phyloP scores from a whole-genome alignment of 2,113 vertebrate species.

The Larimichthys crocea region DNA sequence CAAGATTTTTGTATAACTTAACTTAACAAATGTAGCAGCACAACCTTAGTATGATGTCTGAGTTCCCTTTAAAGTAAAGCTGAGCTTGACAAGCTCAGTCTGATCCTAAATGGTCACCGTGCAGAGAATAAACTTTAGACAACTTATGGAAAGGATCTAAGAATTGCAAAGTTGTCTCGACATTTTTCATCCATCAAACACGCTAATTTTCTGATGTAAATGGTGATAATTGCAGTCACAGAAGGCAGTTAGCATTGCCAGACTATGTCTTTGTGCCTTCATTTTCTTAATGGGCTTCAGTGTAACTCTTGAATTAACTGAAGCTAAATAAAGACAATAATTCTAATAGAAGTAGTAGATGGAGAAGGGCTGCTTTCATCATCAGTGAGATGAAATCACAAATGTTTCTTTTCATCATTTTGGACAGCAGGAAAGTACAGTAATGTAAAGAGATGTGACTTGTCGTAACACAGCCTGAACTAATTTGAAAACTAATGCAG shows the following conservation, averaged over 20 bases:
- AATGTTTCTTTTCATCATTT: not conserved
- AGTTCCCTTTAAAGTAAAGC: not conserved
- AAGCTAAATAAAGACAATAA: not conserved
- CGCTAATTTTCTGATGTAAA: not conserved
- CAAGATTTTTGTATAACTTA: not conserved
- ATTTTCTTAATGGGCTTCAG: not conserved
- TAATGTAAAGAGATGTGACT: conserved; percentile 22
- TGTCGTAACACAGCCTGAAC: not conserved
- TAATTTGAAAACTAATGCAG: conserved; percentile 23
- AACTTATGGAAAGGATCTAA: not conserved
- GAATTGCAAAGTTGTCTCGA: too few species aligned
- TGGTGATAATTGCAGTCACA: not conserved
- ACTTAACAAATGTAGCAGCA: too few species aligned
- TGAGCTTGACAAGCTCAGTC: not conserved
- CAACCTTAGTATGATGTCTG: too few species aligned
- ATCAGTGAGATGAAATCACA: not conserved
- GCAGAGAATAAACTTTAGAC: not conserved
- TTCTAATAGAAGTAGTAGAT: not conserved
- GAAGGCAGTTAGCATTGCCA: not conserved
- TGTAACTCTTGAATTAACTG: not conserved
- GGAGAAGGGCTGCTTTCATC: not conserved
- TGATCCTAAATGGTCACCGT: not conserved
- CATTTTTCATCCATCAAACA: not conserved
- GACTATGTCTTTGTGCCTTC: not conserved
- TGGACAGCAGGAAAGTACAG: not conserved